These are phyloP conservation scores for Sceliomorpha sp. DNA, from an alignment of 2,888 invertebrate species.

Conservation along the genomic window DNA sequence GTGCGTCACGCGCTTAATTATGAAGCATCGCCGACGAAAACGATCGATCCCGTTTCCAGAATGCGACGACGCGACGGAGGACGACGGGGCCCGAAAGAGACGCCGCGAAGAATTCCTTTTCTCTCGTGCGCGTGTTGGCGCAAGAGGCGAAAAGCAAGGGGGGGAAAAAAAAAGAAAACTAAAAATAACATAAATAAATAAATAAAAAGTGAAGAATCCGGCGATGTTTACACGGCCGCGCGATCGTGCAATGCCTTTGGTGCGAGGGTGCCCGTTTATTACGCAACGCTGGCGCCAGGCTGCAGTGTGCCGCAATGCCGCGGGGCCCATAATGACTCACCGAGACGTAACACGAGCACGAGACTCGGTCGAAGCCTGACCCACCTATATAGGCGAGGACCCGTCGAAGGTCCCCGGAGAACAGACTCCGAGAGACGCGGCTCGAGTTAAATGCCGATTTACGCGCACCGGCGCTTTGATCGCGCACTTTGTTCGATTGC, in stretches of 20 bases:
- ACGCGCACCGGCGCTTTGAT: conserved; percentile 46
- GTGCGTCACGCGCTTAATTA: too few relatives aligned
- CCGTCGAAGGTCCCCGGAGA: conserved; percentile 72
- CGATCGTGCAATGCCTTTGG: conserved; percentile 45
- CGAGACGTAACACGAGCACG: conserved; percentile 64
- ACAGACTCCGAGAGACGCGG: conserved; percentile 58
- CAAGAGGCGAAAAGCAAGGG: conserved; percentile 3
- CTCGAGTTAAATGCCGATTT: conserved; percentile 53
- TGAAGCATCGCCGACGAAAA: too few relatives aligned
- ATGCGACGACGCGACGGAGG: background rate
- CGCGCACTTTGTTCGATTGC: too few relatives aligned
- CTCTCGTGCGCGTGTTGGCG: conserved; percentile 36
- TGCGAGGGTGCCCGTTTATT: conserved; percentile 64
- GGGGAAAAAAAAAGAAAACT: conserved; percentile 23
- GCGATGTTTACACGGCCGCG: conserved; percentile 49
- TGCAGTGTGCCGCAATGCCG: conserved; percentile 63
- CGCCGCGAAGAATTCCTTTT: conserved; percentile 40
- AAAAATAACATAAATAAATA: too few relatives aligned
- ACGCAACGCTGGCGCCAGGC: conserved; percentile 77
- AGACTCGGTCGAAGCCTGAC: conserved; percentile 64
- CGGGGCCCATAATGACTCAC: conserved; percentile 73
- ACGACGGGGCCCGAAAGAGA: conserved; percentile 23
- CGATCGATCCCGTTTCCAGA: too few relatives aligned
- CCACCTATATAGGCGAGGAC: conserved; percentile 69
- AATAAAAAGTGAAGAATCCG: too few relatives aligned